A percentile compares a stretch with the other conserved stretches of the same genome.
Conservation (phyloP, 2,888 invertebrate species). For the Pristionchus mayeri region DNA sequence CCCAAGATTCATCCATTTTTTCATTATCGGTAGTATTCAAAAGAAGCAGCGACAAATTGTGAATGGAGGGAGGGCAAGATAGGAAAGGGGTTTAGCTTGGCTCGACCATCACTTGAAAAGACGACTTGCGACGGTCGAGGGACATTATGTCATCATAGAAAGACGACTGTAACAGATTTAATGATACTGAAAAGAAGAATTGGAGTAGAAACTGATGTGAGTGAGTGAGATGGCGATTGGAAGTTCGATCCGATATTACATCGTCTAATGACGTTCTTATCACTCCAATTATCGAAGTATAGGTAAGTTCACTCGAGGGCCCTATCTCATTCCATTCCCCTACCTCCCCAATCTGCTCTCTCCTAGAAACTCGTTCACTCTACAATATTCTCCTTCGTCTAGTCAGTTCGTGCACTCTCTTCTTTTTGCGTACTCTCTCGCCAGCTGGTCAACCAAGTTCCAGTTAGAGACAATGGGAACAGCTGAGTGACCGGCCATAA, state of each 20-base stretch:
- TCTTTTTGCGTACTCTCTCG: background rate
- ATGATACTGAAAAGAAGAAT: background rate
- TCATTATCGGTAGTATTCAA: no score
- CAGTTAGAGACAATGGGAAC: slow-evolving; percentile 37
- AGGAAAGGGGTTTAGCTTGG: background rate
- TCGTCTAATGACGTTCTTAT: slow-evolving; percentile 28
- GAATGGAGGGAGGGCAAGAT: background rate
- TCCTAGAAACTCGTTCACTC: background rate
- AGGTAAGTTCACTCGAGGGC: slow-evolving; percentile 8
- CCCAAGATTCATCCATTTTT: no score
- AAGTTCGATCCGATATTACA: slow-evolving; percentile 42
- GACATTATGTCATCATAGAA: no score
- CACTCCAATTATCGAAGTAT: slow-evolving; percentile 10
- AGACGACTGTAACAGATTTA: background rate
- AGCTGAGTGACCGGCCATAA: slow-evolving; percentile 39
- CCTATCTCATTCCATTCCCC: background rate
- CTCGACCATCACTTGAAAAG: background rate
- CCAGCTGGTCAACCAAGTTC: slow-evolving; percentile 36
- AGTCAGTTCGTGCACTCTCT: slow-evolving; percentile 21
- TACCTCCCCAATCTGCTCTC: background rate
- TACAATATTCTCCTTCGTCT: background rate
- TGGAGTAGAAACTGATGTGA: background rate
- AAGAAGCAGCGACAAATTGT: no score
- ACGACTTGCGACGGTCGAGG: no score
- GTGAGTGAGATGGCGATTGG: background rate